These are phyloP conservation scores for Cheilosia vulpina DNA, from an alignment of 2,888 invertebrate species.

Conservation along the genomic window DNA sequence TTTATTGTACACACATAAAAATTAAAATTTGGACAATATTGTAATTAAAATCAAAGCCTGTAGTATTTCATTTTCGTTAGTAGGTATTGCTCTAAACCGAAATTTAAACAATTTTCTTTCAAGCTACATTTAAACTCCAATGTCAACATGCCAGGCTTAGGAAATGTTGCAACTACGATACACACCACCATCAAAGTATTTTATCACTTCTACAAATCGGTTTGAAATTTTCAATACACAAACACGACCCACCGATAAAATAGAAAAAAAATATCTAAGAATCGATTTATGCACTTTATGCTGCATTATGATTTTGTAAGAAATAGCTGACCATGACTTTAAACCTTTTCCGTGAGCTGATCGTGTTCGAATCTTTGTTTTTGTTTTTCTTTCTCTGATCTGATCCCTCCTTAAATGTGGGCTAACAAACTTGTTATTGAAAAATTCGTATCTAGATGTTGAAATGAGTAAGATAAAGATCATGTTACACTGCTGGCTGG, in stretches of 20 bases:
- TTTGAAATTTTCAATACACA: not conserved
- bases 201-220: not conserved
- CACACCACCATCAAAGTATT: not conserved
- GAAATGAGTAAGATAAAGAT: slow-evolving; percentile 31
- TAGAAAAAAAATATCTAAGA: not conserved
- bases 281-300: slow-evolving; percentile 16
- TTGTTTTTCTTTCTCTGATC: not conserved
- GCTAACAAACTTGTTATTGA: not conserved
- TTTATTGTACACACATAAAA: no score
- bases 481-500: slow-evolving; percentile 35
- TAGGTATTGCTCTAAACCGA: not conserved
- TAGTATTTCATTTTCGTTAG: not conserved
- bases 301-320: slow-evolving; percentile 43
- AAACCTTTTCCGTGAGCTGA: slow-evolving; percentile 55
- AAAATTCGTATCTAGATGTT: slow-evolving; percentile 9
- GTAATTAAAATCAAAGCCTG: no score
- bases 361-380: slow-evolving; percentile 21
- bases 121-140: not conserved
- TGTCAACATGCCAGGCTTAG: not conserved
- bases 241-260: slow-evolving; percentile 29
- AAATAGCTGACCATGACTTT: slow-evolving; percentile 65
- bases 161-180: not conserved
- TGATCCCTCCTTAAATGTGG: not conserved
- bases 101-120: no score
- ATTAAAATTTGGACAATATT: no score